Conservation (phyloP, 2,797 vertebrate genomes). For the Pelobates cultripes region DNA sequence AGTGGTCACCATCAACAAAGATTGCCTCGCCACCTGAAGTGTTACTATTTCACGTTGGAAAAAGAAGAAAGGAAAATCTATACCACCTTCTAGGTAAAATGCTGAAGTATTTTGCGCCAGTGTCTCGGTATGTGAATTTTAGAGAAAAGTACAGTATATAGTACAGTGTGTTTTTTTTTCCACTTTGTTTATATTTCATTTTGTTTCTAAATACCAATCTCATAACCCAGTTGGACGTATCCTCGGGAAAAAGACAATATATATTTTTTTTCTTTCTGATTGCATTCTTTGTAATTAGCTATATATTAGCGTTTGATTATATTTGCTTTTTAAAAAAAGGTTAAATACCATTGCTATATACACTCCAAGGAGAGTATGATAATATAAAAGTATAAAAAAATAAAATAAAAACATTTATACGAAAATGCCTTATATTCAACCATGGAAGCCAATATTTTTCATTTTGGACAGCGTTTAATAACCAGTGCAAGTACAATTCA, state of each 20-base stretch:
- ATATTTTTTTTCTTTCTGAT: slow-evolving; percentile 18
- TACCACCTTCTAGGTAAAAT: slow-evolving; percentile 39
- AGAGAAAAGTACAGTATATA: slow-evolving; percentile 36
- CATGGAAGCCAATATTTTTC: too few relatives aligned
- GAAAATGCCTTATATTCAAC: too few relatives aligned
- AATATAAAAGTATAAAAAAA: neutral
- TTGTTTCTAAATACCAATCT: slow-evolving; percentile 31
- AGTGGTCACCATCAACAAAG: slow-evolving; percentile 39
- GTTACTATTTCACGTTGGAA: slow-evolving; percentile 42
- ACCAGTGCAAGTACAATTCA: too few relatives aligned
- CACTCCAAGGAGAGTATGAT: neutral
- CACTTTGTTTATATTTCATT: slow-evolving; percentile 16
- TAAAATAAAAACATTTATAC: neutral
- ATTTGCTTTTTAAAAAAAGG: neutral
- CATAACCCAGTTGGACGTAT: slow-evolving; percentile 34
- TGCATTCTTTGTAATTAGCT: slow-evolving; percentile 1
- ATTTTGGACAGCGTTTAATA: too few relatives aligned
- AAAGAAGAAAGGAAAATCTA: slow-evolving; percentile 46
- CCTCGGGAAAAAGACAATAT: neutral
- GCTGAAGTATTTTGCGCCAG: slow-evolving; percentile 40
- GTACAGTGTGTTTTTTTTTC: slow-evolving; percentile 23
- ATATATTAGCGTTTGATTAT: slow-evolving; percentile 7
- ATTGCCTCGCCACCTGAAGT: slow-evolving; percentile 36
- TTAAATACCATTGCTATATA: neutral
- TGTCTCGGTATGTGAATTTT: slow-evolving; percentile 36